Evolutionary conservation across 2,888 invertebrate species (phyloP).

Genomic region (Antheraea yamamai): DNA sequence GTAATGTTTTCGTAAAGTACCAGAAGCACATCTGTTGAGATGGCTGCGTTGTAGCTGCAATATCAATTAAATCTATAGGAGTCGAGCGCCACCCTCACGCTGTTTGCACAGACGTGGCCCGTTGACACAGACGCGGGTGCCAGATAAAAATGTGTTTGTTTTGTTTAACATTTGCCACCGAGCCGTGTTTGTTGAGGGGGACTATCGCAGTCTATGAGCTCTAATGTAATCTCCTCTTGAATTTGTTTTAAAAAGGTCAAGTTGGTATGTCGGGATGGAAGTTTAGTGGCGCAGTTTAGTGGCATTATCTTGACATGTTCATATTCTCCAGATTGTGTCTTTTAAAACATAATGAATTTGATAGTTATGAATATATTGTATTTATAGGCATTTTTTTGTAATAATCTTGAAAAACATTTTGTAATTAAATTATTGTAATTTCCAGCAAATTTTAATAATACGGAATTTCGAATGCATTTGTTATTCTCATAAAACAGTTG

Average conservation of each 20-base stretch:
- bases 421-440: too few species aligned
- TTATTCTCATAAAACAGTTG: background rate
- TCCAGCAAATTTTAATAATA: background rate
- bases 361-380: background rate
- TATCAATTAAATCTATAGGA: conserved; percentile 66
- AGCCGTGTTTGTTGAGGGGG: conserved; percentile 53
- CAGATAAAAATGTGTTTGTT: conserved; percentile 77
- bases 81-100: conserved; percentile 61
- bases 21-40: conserved; percentile 49
- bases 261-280: background rate
- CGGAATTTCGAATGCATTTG: background rate
- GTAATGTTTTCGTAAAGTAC: conserved; percentile 33
- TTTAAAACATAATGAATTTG: background rate
- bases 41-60: conserved; percentile 44
- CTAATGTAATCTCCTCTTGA: conserved; percentile 16
- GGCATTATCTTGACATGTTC: background rate
- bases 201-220: conserved; percentile 11
- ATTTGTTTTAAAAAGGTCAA: conserved; percentile 15
- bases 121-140: conserved; percentile 62
- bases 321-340: background rate
- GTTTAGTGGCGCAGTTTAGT: background rate
- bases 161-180: conserved; percentile 67
- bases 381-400: too few species aligned
- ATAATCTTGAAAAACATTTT: too few species aligned
- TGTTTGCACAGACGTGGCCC: conserved; percentile 50